phyloP scores from a whole-genome alignment of 2,113 vertebrate species.

The Cranoglanis bouderius region DNA sequence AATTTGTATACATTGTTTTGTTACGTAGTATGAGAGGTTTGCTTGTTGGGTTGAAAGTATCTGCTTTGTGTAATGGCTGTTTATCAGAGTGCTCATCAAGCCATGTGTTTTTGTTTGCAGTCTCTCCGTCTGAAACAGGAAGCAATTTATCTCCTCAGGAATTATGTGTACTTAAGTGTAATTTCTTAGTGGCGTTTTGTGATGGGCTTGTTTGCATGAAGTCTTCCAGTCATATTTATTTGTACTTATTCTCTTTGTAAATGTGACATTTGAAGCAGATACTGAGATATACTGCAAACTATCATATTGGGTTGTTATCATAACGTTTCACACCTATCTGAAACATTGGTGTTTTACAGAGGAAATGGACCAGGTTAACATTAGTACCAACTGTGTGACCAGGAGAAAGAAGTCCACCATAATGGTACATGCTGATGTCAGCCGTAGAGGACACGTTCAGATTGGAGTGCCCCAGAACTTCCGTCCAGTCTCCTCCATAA shows the following conservation, averaged over 20 bases:
- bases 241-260: neutral
- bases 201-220: slow-evolving; percentile 37
- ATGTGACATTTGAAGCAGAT: neutral
- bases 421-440: neutral
- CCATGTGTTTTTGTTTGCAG: slow-evolving; percentile 12
- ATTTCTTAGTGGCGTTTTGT: slow-evolving; percentile 40
- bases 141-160: slow-evolving; percentile 43
- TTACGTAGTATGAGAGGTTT: neutral
- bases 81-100: slow-evolving; percentile 24
- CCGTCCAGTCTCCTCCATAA: slow-evolving; percentile 85
- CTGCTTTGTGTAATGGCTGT: neutral
- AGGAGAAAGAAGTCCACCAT: slow-evolving; percentile 40
- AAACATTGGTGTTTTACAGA: slow-evolving; percentile 42
- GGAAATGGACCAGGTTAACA: slow-evolving; percentile 42
- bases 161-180: slow-evolving; percentile 46
- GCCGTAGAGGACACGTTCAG: slow-evolving; percentile 32
- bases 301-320: neutral
- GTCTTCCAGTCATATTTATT: slow-evolving; percentile 28
- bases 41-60: neutral
- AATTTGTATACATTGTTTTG: neutral
- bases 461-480: slow-evolving; percentile 71
- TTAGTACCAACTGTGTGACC: neutral
- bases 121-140: slow-evolving; percentile 34
- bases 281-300: neutral
- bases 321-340: neutral